Conservation (phyloP, 2,797 vertebrate species). For the Lemur catta region DNA sequence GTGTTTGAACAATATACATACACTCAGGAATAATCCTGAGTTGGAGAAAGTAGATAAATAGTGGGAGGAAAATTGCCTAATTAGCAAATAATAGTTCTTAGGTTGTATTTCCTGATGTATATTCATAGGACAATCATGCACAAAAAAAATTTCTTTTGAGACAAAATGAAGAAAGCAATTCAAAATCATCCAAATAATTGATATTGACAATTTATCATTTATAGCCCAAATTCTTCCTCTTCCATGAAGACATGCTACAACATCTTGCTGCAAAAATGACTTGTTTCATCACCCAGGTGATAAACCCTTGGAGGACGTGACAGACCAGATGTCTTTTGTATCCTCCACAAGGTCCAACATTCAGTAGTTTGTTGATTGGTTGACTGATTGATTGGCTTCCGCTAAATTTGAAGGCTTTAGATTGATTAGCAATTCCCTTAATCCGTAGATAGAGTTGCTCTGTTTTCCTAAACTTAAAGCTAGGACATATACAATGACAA, state of each 20-base stretch:
- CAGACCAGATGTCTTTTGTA: not conserved
- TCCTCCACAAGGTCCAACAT: not conserved
- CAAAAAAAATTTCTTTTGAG: constrained; percentile 50
- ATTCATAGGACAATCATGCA: constrained; percentile 47
- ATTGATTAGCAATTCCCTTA: not conserved
- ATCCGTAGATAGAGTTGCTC: not conserved
- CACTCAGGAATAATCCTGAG: constrained; percentile 10
- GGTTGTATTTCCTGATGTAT: constrained; percentile 33
- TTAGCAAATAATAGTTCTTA: constrained; percentile 46
- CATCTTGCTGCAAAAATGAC: not conserved
- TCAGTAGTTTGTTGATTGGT: not conserved
- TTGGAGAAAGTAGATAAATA: constrained; percentile 29
- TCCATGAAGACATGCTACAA: not conserved
- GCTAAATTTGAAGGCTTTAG: not conserved
- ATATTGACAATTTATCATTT: constrained; percentile 16
- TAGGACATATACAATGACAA: not conserved
- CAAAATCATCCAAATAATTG: constrained; percentile 44
- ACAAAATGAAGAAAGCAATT: constrained; percentile 47
- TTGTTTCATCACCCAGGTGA: not conserved
- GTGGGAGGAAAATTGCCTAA: not conserved
- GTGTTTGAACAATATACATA: constrained; percentile 38
- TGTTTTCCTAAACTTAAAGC: constrained; percentile 41
- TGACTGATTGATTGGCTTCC: not conserved
- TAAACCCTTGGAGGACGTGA: not conserved
- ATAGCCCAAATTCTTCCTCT: not conserved